A percentile compares a stretch with the other conserved stretches of the same genome.
Conservation (phyloP, 2,888 invertebrate genomes). For the Silvanus unidentatus region DNA sequence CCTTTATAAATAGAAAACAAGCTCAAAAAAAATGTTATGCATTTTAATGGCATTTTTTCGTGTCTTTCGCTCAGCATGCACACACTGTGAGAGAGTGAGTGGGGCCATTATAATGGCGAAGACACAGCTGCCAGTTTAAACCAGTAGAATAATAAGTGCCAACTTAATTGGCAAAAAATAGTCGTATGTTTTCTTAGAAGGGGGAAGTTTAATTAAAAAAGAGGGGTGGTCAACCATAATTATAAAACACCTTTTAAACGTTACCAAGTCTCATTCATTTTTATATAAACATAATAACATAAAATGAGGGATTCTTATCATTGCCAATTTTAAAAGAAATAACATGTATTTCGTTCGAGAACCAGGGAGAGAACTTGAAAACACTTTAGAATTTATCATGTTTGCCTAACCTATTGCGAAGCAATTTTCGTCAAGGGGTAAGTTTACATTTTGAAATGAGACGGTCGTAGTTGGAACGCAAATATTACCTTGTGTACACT, state of each 20-base stretch:
- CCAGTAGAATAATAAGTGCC: constrained; percentile 31
- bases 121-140: constrained; percentile 24
- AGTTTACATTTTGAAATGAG: constrained; percentile 28
- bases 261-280: no score
- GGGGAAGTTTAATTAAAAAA: constrained; percentile 28
- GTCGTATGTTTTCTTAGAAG: constrained; percentile 30
- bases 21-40: neutral
- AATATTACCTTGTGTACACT: constrained; percentile 36
- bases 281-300: no score
- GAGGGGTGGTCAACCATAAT: no score
- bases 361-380: neutral
- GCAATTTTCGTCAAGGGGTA: constrained; percentile 20
- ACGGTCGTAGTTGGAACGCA: constrained; percentile 28
- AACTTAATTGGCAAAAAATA: constrained; percentile 33
- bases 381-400: constrained; percentile 23
- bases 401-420: constrained; percentile 29
- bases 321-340: no score
- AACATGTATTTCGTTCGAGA: neutral
- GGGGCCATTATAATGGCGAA: constrained; percentile 11
- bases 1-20: no score
- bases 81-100: neutral
- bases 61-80: neutral
- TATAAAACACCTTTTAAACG: no score
- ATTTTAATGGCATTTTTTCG: neutral
- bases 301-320: no score